Percentiles rank a stretch among this genome's conserved stretches.
phyloP scores from a whole-genome alignment of 2,797 vertebrate genomes.

The Denticeps clupeoides region DNA sequence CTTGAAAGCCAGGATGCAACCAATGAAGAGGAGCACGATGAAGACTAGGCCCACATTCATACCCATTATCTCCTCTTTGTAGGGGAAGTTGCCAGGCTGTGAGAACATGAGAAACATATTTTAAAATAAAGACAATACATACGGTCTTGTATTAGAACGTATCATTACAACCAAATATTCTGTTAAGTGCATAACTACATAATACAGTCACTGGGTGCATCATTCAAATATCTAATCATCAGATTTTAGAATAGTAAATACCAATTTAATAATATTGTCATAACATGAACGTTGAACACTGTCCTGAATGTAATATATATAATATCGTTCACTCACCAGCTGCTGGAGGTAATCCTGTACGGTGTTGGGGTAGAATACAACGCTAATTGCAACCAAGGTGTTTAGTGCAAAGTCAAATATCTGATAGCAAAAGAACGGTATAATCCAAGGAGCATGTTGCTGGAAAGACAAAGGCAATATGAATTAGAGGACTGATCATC shows the following conservation, averaged over 20 bases:
- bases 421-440: constrained; percentile 99
- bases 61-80: constrained; percentile 93
- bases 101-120: too few relatives aligned
- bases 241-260: too few relatives aligned
- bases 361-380: constrained; percentile 87
- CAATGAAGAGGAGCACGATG: constrained; percentile 85
- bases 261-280: too few relatives aligned
- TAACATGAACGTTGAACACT: too few relatives aligned
- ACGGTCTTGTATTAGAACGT: too few relatives aligned
- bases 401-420: constrained; percentile 97
- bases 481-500: too few relatives aligned
- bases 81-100: constrained; percentile 88
- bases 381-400: constrained; percentile 83
- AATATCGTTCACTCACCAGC: constrained; percentile 62
- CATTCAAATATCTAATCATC: too few relatives aligned
- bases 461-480: constrained; percentile 29
- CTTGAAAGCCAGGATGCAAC: constrained; percentile 91
- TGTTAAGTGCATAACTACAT: not conserved
- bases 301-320: too few relatives aligned
- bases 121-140: too few relatives aligned
- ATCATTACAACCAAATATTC: too few relatives aligned
- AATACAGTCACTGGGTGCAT: too few relatives aligned
- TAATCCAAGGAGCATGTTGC: constrained; percentile 97
- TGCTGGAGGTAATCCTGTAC: constrained; percentile 91
- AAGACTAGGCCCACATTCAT: constrained; percentile 87